These are phyloP conservation scores for Ispidina lecontei DNA, from an alignment of 2,797 vertebrate species.

Conservation along the genomic window DNA sequence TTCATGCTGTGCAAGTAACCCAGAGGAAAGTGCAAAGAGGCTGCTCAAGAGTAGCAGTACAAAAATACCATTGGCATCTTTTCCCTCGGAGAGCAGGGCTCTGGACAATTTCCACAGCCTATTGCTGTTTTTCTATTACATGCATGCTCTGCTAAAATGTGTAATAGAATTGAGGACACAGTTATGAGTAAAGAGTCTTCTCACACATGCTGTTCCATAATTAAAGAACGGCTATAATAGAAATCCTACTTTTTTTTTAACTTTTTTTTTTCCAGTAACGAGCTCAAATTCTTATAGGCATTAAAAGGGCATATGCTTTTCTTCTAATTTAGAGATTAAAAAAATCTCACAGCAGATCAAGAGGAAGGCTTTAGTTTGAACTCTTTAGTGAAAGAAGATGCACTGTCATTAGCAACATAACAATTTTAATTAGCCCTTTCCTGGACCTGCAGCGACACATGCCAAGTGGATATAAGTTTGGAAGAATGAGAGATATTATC, in stretches of 20 bases:
- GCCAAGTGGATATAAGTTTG: background rate
- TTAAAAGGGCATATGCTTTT: conserved; percentile 61
- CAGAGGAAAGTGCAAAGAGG: conserved; percentile 62
- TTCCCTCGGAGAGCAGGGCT: conserved; percentile 53
- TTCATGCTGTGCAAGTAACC: conserved; percentile 62
- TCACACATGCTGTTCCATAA: conserved; percentile 66
- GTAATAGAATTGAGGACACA: conserved; percentile 50
- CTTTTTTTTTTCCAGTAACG: conserved; percentile 41
- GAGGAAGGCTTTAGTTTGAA: conserved; percentile 40
- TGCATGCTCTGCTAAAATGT: conserved; percentile 6
- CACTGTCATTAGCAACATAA: conserved; percentile 43
- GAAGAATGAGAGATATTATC: background rate
- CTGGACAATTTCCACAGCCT: conserved; percentile 62
- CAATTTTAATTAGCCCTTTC: conserved; percentile 55
- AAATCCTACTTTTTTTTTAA: conserved; percentile 3
- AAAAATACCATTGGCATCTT: conserved; percentile 63
- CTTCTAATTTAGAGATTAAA: conserved; percentile 62
- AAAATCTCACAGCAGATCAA: conserved; percentile 57
- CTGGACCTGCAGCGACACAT: background rate
- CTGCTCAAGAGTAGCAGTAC: conserved; percentile 47
- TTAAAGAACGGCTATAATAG: conserved; percentile 68
- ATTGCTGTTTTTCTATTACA: conserved; percentile 60
- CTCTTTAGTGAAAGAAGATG: conserved; percentile 28
- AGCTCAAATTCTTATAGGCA: conserved; percentile 60
- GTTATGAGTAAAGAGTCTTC: conserved; percentile 62